These are phyloP conservation scores for Parascotia fuliginaria DNA, from an alignment of 2,888 invertebrate species.

Conservation along the genomic window DNA sequence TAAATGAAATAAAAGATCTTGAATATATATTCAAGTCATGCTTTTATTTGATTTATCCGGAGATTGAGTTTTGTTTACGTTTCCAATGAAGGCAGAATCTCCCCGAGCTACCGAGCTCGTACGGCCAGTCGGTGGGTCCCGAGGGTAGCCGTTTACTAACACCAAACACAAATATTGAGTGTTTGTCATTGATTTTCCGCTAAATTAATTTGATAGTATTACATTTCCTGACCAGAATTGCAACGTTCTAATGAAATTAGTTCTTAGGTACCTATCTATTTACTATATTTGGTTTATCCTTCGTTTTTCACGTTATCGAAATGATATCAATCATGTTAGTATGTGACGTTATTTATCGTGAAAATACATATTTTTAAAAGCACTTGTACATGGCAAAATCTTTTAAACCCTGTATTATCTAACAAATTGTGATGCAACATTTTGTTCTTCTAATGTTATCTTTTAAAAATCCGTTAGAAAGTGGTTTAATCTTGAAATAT, in stretches of 20 bases:
- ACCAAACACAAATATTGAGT: conserved; percentile 71
- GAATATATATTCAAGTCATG: conserved; percentile 41
- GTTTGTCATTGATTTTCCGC: conserved; percentile 83
- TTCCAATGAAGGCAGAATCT: conserved; percentile 68
- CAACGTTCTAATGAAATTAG: conserved; percentile 10
- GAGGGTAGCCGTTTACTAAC: conserved; percentile 68
- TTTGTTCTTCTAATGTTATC: too few species aligned
- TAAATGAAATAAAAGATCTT: conserved; percentile 3
- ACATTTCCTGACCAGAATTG: conserved; percentile 34
- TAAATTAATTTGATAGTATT: conserved; percentile 79
- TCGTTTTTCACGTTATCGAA: too few species aligned
- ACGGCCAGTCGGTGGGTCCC: conserved; percentile 43
- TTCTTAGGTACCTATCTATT: not conserved
- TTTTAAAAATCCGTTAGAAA: too few species aligned
- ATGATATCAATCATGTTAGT: too few species aligned
- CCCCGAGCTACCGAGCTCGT: conserved; percentile 46
- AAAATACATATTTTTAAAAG: too few species aligned
- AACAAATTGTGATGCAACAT: too few species aligned
- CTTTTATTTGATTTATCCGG: conserved; percentile 72
- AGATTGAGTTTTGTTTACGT: conserved; percentile 79
- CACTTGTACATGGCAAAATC: too few species aligned
- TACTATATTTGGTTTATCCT: too few species aligned
- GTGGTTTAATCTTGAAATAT: too few species aligned
- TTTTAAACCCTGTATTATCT: too few species aligned
- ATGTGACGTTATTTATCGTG: too few species aligned